These are phyloP conservation scores for Volucella inanis DNA, from an alignment of 2,888 invertebrate genomes.

Conservation along the genomic window DNA sequence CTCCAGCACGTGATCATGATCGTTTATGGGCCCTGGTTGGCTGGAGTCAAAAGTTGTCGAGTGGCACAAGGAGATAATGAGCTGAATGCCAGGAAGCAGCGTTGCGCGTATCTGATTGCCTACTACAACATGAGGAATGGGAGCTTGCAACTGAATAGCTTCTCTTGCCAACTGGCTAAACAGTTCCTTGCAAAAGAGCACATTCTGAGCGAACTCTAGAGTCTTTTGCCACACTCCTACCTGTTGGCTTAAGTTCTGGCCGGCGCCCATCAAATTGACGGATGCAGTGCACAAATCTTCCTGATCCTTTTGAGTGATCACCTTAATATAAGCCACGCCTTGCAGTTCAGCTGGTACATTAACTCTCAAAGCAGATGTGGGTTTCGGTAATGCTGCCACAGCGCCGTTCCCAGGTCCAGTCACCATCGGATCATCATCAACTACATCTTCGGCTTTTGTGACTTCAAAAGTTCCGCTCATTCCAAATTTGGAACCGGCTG, in stretches of 20 bases:
- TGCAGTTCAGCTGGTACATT: slow-evolving; percentile 97
- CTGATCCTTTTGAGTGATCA: slow-evolving; percentile 96
- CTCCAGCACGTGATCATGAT: slow-evolving; percentile 98
- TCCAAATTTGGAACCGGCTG: slow-evolving; percentile 96
- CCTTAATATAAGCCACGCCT: slow-evolving; percentile 97
- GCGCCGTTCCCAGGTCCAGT: slow-evolving; percentile 84
- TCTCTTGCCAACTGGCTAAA: slow-evolving; percentile 97
- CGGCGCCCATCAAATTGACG: slow-evolving; percentile 90
- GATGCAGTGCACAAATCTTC: slow-evolving; percentile 94
- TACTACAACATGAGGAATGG: slow-evolving; percentile 97
- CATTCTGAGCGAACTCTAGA: slow-evolving; percentile 98
- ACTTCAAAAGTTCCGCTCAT: slow-evolving; percentile 98
- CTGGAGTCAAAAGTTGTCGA: slow-evolving; percentile 86
- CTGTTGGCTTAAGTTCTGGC: slow-evolving; percentile 87
- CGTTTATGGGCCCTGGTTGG: slow-evolving; percentile 84
- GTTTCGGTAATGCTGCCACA: slow-evolving; percentile 85
- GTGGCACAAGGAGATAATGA: slow-evolving; percentile 95
- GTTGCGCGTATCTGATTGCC: slow-evolving; percentile 98
- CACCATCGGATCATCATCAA: slow-evolving; percentile 82
- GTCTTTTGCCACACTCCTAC: slow-evolving; percentile 95
- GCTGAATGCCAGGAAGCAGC: slow-evolving; percentile 95
- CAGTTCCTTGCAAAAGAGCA: slow-evolving; percentile 97
- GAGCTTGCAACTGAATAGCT: slow-evolving; percentile 95
- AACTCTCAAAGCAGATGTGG: slow-evolving; percentile 91
- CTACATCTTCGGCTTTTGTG: slow-evolving; percentile 90